Base-by-base conservation (phyloP, 2,113 vertebrate species). In the Eudyptes chrysolophus region DNA sequence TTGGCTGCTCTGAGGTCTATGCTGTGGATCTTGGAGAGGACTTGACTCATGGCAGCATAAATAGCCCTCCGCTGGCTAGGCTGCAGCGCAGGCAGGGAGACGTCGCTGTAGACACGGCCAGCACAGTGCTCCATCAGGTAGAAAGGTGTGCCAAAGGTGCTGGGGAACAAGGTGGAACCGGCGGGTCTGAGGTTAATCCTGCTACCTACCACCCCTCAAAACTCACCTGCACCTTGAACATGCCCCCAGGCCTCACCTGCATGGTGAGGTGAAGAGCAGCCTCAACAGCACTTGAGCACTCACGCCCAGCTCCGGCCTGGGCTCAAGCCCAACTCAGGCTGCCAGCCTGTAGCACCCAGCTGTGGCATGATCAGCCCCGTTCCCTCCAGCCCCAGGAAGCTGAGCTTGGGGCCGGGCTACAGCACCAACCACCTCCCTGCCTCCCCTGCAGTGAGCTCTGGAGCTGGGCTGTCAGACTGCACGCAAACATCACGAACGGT, bases 21-120 rank as follows among this genome's bases (percentile, higher is more conserved):
- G 3, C 97, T 97, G 96, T 99, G 99, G 96, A 99, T 98, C 70
- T 96, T 97, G 84, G 98, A 98, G 19, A 99, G 97, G 77, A 98
- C 95, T 27, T 71, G 84, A 48, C 97, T 98, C 98, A 99, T 98
- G 94, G 98, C 98, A 26, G 87, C 21, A 38, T 98, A 99, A 7
- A 98, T 26, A 54, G 96, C 98, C 55, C 12, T 11, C 61, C 98
- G 93, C 82, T 75, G 96, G 91, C 52, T 12, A 4, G 95, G 97
- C 15, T 88, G 95, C 93, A 98, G 74, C 5, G 81, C 78, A 9
- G 98, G 98, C 20, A 99, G 97, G 57, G 98, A 96, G 26, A 66
- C 79, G 16, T 98, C 97, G 7, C 88, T 97, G 97, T 98, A 98
- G 90, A 98, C 71, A 17, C 8, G 84, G 24, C 99, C 99, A 6